Percentiles rank a stretch among this genome's conserved stretches.
Evolutionary conservation across 2,113 vertebrate species (phyloP).

Genomic region (Urocitellus parryii): DNA sequence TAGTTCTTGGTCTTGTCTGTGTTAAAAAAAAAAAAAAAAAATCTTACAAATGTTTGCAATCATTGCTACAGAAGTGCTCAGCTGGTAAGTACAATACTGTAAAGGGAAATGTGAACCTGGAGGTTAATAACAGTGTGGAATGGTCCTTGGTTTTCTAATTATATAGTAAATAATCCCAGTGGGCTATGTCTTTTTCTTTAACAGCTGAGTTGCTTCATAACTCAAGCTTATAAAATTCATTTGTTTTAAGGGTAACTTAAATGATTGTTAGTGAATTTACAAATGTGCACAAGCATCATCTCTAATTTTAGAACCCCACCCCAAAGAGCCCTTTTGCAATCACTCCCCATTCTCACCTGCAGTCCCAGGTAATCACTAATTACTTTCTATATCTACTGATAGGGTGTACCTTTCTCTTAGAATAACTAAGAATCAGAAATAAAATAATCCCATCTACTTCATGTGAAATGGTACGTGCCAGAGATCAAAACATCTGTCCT

Average conservation of each 20-base stretch:
- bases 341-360: not conserved
- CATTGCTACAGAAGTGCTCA: not conserved
- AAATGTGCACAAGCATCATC: not conserved
- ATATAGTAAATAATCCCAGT: not conserved
- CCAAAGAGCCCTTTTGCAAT: not conserved
- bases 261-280: constrained; percentile 8
- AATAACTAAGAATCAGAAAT: not conserved
- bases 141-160: not conserved
- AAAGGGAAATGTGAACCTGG: not conserved
- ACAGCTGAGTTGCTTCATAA: not conserved
- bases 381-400: not conserved
- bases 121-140: not conserved
- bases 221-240: not conserved
- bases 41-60: constrained; percentile 11
- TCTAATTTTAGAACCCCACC: not conserved
- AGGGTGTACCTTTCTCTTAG: not conserved
- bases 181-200: not conserved
- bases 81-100: not conserved
- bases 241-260: not conserved
- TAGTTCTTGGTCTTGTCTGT: not conserved
- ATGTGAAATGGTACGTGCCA: not conserved
- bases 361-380: not conserved
- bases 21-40: not conserved
- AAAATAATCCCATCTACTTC: not conserved
- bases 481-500: not conserved